Conservation (phyloP, 2,113 vertebrate genomes). For the Tragelaphus buxtoni region DNA sequence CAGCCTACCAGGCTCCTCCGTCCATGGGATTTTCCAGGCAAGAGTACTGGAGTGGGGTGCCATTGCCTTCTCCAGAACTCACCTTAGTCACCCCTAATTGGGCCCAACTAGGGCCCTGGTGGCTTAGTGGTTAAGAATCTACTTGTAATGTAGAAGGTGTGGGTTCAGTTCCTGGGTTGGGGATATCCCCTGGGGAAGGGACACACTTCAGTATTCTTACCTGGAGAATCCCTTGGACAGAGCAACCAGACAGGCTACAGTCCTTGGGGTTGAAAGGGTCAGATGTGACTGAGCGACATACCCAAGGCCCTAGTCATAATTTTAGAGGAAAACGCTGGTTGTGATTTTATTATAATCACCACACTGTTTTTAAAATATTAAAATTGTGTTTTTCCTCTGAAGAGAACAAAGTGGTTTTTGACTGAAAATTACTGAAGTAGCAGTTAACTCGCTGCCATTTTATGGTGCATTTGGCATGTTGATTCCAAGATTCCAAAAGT, state of each 20-base stretch:
- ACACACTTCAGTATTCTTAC: neutral
- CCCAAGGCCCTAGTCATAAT: neutral
- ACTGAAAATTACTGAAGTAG: neutral
- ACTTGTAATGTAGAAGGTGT: neutral
- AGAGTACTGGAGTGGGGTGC: too few relatives aligned
- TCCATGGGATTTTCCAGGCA: too few relatives aligned
- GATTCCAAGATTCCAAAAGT: neutral
- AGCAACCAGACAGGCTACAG: neutral
- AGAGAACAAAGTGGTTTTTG: neutral
- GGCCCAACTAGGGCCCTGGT: neutral
- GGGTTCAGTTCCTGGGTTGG: neutral
- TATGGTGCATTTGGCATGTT: neutral
- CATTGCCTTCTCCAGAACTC: too few relatives aligned
- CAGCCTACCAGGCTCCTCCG: rapidly evolving
- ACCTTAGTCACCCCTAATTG: rapidly evolving
- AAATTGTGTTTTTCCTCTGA: neutral
- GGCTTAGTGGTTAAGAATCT: neutral
- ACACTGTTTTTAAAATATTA: neutral
- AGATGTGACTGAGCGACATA: neutral
- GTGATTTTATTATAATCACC: neutral
- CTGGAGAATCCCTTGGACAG: neutral
- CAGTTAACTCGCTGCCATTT: neutral
- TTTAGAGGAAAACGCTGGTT: neutral
- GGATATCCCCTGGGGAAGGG: neutral
- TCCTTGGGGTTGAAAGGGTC: neutral